phyloP scores from a whole-genome alignment of 2,888 invertebrate species.

The Acanthosepion lycidas region DNA sequence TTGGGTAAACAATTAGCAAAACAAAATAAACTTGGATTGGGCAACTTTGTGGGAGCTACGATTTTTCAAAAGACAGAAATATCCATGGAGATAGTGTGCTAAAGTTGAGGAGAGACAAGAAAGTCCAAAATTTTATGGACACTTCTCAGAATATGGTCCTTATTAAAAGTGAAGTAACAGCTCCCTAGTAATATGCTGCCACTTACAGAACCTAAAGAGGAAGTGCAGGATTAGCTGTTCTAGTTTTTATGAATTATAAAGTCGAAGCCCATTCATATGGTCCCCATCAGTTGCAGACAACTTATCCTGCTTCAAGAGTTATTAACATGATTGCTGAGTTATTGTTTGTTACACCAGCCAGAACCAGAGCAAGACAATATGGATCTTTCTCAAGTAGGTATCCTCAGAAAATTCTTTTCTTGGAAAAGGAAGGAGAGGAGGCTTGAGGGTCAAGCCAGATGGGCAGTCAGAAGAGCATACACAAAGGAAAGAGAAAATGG shows the following conservation, averaged over 20 bases:
- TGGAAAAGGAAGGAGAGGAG: not conserved
- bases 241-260: not conserved
- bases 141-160: not conserved
- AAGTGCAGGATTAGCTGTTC: not conserved
- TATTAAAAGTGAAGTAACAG: not conserved
- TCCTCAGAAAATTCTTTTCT: not conserved
- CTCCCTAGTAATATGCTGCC: not conserved
- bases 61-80: no score
- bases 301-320: slow-evolving; percentile 21
- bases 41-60: no score
- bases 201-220: not conserved
- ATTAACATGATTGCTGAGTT: not conserved
- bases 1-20: no score
- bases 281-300: slow-evolving; percentile 16
- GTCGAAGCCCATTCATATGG: not conserved
- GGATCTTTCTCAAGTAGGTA: not conserved
- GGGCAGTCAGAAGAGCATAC: not conserved
- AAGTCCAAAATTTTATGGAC: not conserved
- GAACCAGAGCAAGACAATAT: not conserved
- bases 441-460: not conserved
- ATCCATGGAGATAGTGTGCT: no score
- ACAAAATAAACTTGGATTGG: no score
- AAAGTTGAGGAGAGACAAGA: not conserved
- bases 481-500: not conserved
- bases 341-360: not conserved